Evolutionary conservation across 2,113 vertebrate genomes (phyloP), one percentile per base, ranked within the genome.

Genomic region (Sterna hirundo): DNA sequence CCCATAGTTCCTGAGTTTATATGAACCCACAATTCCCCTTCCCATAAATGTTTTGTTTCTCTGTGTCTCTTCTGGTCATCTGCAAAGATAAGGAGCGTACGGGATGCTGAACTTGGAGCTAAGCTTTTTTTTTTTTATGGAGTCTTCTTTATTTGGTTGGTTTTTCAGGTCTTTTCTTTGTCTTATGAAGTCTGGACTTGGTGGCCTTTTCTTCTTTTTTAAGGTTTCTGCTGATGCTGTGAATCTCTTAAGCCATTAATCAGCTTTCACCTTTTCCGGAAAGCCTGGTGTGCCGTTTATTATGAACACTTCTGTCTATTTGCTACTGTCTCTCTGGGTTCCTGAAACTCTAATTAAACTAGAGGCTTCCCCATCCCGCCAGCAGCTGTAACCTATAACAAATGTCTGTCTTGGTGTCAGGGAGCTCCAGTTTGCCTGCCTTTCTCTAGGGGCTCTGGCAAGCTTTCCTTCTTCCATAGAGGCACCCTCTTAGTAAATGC

Each of bases 401-500:
- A 95, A 93, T 29, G 46, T 79, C 61, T 61, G 77, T 83, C 83
- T 97, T 97, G 94, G 97, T 96, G 81, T 94, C 77, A 68, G 29
- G 40, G 83, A 34, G 52, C 93, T 88, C 32, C 62, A 79, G 54
- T 86, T 91, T 95, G 86, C 81, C 79, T 87, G 61, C 61, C 80
- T 97, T 97, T 95, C 96, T 95, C 11, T 62, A 38, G 55, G 79
- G 82, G 51, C 69, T 75, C 57, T 75, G 96, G 88, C 97, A 98
- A 92, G 85, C 91, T 97, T 96, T 97, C 94, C 96, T 80, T 95
- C 94, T 89, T 96, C 95, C 83, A 79, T 36, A 92, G 93, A 97
- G 92, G 81, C 86, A 54, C 86, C 84, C 97, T 96, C 95, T 96
- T 94, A 95, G 83, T 87, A 98, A 97, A 97, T 98, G 97, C 97